phyloP scores from a whole-genome alignment of 2,888 invertebrate genomes.

The Plebejus melissa region DNA sequence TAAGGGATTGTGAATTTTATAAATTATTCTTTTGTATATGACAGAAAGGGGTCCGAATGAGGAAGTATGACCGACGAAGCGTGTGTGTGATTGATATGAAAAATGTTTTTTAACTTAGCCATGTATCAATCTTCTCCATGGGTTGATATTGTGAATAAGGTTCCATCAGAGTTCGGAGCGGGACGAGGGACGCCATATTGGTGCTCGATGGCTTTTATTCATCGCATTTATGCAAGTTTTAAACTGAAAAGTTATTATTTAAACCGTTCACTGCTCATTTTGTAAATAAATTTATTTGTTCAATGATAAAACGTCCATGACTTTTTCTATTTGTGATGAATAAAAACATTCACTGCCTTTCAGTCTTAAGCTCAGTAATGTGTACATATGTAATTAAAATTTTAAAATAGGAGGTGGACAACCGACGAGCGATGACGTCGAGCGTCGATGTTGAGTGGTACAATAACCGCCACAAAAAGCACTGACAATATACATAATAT shows the following conservation, averaged over 20 bases:
- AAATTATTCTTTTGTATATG: conserved; percentile 73
- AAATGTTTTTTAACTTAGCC: conserved; percentile 70
- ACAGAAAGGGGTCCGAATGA: conserved; percentile 57
- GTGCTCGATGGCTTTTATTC: conserved; percentile 59
- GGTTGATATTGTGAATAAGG: conserved; percentile 69
- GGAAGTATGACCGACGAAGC: conserved; percentile 49
- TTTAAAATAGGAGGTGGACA: conserved; percentile 37
- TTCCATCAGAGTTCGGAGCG: conserved; percentile 59
- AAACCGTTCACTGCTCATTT: neutral
- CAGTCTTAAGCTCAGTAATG: conserved; percentile 56
- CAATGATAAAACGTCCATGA: conserved; percentile 20
- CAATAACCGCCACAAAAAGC: conserved; percentile 33
- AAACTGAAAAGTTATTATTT: conserved; percentile 20
- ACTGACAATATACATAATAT: conserved; percentile 34
- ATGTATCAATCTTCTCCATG: conserved; percentile 61
- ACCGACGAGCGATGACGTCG: conserved; percentile 35
- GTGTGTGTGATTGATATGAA: conserved; percentile 54
- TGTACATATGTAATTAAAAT: conserved; percentile 74
- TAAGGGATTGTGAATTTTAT: conserved; percentile 77
- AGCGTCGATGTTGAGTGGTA: conserved; percentile 39
- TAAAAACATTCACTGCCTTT: conserved; percentile 56
- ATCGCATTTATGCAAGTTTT: conserved; percentile 47
- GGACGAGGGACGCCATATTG: conserved; percentile 74
- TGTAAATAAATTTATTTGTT: conserved; percentile 27
- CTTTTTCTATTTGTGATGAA: conserved; percentile 53